Base-by-base conservation (phyloP, 2,797 vertebrate species). In the Ambastaia sidthimunki region DNA sequence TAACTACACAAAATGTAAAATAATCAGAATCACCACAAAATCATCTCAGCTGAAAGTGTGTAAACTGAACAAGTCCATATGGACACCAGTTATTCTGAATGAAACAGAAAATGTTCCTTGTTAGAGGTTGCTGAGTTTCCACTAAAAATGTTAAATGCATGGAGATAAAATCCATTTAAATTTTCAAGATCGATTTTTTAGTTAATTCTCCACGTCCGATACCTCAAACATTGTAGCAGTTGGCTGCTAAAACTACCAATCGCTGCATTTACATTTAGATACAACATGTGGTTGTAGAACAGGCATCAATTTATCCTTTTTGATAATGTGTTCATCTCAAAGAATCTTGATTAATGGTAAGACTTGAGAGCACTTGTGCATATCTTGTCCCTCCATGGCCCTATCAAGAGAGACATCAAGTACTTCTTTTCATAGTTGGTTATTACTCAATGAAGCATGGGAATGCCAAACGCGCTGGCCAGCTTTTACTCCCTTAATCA, bases 361-460 rank as follows among this genome's bases (percentile, higher is more conserved):
- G 10, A 73, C 4, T 41, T 70, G 19, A 50, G 52, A 28, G 57
- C 71, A 67, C 62, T 75, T 12, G 31, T 65, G 55, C 44, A 34
- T 66, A 47, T 15, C 19, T 62, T 16, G 15, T 65, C 50, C 34
- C 16, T 47, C 21, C 57, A 34, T 5, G 16, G 28, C 25, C 52
- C 52, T 2, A 70, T 65, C 37, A 54, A 76, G 19, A 31, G 9
- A 74, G 59, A 68, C 62, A 83, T 76, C 50, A 60, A 74, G 34
- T 67, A 31, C n/a, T 72, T 66, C 66, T 82, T 57, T 83, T 78
- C 41, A 76, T 60, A 62, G 62, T 52, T 67, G 34, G 78, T 80
- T 78, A 78, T 78, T 85, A 80, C 54, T 75, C 63, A 77, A 67
- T 82, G 41, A 82, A 80, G 71, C 71, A 28, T 80, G 28, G 59